Base-by-base conservation (phyloP, 1,140 invertebrate species). In the Lasaia peninsularis region DNA sequence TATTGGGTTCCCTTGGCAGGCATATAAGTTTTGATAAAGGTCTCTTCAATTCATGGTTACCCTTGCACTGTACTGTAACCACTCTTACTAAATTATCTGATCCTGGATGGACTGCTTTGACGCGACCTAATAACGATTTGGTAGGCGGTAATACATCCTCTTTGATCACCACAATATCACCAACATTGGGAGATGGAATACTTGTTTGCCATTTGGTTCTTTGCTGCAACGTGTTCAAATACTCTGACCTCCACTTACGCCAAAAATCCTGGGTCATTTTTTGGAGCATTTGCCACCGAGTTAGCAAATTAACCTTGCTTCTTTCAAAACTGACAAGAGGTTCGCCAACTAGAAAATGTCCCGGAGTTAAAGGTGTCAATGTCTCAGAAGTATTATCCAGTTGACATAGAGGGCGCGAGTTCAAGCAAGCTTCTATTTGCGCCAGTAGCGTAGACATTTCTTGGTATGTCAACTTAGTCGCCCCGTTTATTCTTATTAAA, bases 341-440 rank as follows among this genome's bases (percentile, higher is more conserved):
- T 33, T 69, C 63, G 0, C 83, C 81, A n/a, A 83, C 73, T 6
- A 87, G 52, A 51, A 88, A 87, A 65, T 86, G 80, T 11, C 70
- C 73, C 9, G 55, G 80, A 14, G 78, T 81, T n/a, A 85, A 57
- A 9, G 55, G 40, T n/a, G 56, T 40, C 16, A 40, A 16, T 1
- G 37, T 48, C 10, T 49, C 54, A 58, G 59, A 35, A 6, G 28
- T 34, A 33, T 40, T 37, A 31, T 58, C 60, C 16, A 54, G 50
- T 40, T 52, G 66, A 31, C 35, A 60, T n/a, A 70, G 37, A 11
- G 68, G 68, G 11, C 71, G 49, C 4, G 60, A 69, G 28, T 73
- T 73, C 10, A 69, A 49, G 24, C 63, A 65, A 10, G 68, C 60
- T 51, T 73, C 65, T 31, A 69, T 64, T 54, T 71, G 65, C 37